These are phyloP conservation scores for Apis dorsata DNA, from an alignment of 1,140 invertebrate genomes.

Conservation along the genomic window DNA sequence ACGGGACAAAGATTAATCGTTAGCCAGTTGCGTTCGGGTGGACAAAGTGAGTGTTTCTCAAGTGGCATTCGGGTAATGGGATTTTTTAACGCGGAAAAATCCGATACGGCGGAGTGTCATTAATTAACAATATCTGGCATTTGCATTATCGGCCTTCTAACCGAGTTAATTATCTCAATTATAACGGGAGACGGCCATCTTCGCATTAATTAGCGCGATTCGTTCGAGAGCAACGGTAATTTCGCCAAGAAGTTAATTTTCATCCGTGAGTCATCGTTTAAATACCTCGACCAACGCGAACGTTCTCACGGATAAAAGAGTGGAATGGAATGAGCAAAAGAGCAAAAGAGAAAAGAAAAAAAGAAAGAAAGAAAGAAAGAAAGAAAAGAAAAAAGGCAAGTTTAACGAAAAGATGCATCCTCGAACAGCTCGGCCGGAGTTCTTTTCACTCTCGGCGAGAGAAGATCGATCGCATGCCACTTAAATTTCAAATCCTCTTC, in stretches of 20 bases:
- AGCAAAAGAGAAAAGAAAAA: too few species aligned
- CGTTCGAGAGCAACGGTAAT: neutral
- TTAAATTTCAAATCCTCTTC: constrained; percentile 36
- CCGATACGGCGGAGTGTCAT: neutral
- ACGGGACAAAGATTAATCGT: constrained; percentile 1
- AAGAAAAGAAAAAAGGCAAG: neutral
- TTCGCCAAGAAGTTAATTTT: constrained; percentile 13
- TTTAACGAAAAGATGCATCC: constrained; percentile 7
- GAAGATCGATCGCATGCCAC: constrained; percentile 26
- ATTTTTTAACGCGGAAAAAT: too few species aligned
- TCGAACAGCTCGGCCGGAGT: neutral
- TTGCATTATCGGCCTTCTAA: constrained; percentile 37
- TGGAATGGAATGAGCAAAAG: neutral
- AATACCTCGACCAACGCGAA: neutral
- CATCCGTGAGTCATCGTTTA: neutral
- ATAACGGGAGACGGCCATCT: constrained; percentile 14
- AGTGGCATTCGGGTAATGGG: neutral
- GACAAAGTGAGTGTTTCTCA: neutral
- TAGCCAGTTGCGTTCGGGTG: too few species aligned
- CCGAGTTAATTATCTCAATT: constrained; percentile 55
- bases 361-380: too few species aligned
- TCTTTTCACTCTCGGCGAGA: neutral
- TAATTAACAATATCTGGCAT: constrained; percentile 43
- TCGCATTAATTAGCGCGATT: constrained; percentile 51
- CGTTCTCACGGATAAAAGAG: neutral